Percentiles rank a stretch among this genome's conserved stretches.
Conservation (phyloP, 2,797 vertebrate genomes). For the Darevskia mixta region DNA sequence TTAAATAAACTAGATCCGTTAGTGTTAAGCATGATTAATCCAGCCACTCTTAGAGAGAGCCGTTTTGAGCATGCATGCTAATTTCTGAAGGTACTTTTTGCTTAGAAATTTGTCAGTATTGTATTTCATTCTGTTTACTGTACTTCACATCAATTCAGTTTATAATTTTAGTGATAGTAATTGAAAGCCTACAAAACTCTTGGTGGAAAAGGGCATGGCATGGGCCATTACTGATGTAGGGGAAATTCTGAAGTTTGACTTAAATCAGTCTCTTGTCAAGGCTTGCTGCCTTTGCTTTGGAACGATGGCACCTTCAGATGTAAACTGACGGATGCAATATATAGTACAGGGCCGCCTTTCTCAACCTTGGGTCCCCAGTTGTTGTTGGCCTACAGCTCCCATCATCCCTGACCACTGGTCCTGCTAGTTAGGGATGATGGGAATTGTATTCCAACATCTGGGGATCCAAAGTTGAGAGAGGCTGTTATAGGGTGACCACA, state of each 20-base stretch:
- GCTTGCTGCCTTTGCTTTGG: neutral
- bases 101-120: neutral
- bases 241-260: neutral
- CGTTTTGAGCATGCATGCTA: fast-evolving
- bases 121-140: neutral
- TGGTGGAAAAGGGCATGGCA: neutral
- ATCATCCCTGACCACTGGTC: no score
- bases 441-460: no score
- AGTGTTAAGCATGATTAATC: neutral
- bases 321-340: neutral
- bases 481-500: neutral
- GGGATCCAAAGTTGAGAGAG: no score
- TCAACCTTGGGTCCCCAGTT: no score
- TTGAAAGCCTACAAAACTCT: neutral
- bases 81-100: neutral
- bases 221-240: neutral
- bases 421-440: no score
- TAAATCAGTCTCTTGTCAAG: neutral
- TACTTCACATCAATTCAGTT: fast-evolving
- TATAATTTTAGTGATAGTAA: neutral
- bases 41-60: fast-evolving
- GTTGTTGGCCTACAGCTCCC: no score
- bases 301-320: neutral
- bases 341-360: no score
- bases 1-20: fast-evolving